Percentiles rank a stretch among this genome's conserved stretches.
Conservation (phyloP, 2,113 vertebrate species). For the Crotalus viridis region DNA sequence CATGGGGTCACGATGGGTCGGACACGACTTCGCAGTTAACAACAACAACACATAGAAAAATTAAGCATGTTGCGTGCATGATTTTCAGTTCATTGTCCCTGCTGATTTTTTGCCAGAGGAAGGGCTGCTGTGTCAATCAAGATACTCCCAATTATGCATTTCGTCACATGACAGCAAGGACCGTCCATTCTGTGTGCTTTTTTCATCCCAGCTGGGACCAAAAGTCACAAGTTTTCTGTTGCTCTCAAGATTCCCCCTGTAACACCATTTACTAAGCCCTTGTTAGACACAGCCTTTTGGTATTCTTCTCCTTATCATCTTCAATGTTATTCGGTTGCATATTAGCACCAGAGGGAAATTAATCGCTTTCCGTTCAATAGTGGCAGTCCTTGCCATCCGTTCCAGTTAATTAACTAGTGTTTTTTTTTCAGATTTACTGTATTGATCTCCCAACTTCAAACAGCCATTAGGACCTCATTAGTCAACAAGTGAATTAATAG, state of each 20-base stretch:
- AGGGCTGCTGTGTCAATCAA: not conserved
- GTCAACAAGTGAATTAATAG: not conserved
- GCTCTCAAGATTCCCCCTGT: not conserved
- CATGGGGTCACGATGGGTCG: no score
- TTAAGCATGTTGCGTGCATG: not conserved
- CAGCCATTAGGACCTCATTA: not conserved
- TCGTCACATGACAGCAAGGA: not conserved
- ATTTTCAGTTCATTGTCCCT: not conserved
- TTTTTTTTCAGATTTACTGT: not conserved
- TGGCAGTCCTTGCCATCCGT: not conserved
- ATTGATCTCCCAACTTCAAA: not conserved
- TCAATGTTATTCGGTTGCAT: not conserved
- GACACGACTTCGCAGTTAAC: no score
- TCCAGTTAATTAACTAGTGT: not conserved
- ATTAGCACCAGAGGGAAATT: not conserved
- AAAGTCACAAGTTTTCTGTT: not conserved
- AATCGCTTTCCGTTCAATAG: not conserved
- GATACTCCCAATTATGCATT: not conserved
- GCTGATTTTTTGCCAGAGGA: not conserved
- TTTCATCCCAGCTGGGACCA: not conserved
- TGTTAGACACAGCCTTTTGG: not conserved
- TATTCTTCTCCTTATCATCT: not conserved
- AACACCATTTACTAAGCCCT: not conserved
- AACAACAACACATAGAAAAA: not conserved
- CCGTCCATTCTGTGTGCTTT: not conserved